Base-by-base conservation (phyloP, 2,797 vertebrate genomes). In the Coracias cyanogaster region DNA sequence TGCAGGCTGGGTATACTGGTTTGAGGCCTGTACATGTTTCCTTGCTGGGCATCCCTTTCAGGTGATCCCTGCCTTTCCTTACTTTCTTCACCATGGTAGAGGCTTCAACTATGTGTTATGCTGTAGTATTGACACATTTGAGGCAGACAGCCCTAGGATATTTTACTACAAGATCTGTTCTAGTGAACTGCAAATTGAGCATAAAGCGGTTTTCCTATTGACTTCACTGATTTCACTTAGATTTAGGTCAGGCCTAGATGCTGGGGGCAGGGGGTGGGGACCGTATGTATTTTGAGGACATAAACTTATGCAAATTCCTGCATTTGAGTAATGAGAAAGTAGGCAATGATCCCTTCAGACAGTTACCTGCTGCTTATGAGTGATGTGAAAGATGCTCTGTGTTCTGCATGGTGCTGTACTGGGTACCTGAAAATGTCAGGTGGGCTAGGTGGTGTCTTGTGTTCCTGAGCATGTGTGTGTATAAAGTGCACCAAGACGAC, bases 371-470 rank as follows among this genome's bases (percentile, higher is more conserved):
- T 31, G 58, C 48, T 60, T 60, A 25, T 3, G 9, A 85, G 49
- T 28, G 22, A 21, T 45, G 15, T 45, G 22, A 51, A 84, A 57
- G 21, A 20, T 2, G 1, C 18, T 62, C 7, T 46, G 5, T 67
- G 14, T 55, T 80, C 48, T 78, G 13, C 0, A 3, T 74, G 33
- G 10, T 61, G 21, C 24, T 45, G 45, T 37, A 33, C 41, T 45
- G 62, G 15, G 4, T 29, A 46, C 24, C 43, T 61, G 46, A 82
- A 82, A 80, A 78, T 37, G 12, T 15, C 8, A 14, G 7, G 25
- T 66, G 51, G 14, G 7, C 11, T 60, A 37, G 19, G 39, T 0
- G 0, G 11, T n/a, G 20, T 0, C n/a, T 90, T 58, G 46, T 10
- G 7, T 85, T 89, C 74, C 35, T 65, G 28, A 82, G 64, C 46